A percentile compares a stretch with the other conserved stretches of the same genome.
These are phyloP conservation scores for Lepus americanus DNA, from an alignment of 2,113 vertebrate species.

Conservation along the genomic window DNA sequence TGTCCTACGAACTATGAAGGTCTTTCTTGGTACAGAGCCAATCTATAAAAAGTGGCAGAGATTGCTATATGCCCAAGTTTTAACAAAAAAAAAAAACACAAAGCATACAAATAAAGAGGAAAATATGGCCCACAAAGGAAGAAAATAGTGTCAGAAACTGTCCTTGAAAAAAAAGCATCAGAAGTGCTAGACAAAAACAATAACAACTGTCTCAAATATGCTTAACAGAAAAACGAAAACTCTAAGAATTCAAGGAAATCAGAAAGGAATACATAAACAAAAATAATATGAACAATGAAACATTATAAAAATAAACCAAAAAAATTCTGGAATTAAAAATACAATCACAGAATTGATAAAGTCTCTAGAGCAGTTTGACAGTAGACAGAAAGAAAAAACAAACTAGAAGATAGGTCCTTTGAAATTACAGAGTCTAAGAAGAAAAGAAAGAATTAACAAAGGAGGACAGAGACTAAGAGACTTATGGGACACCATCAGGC, in stretches of 20 bases:
- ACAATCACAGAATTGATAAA: conserved; percentile 13
- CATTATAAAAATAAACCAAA: conserved; percentile 1
- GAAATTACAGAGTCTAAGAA: not conserved
- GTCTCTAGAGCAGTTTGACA: not conserved
- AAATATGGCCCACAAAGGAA: not conserved
- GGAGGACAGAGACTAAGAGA: not conserved
- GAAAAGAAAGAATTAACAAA: not conserved
- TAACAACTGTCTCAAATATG: not conserved
- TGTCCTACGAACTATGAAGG: not conserved
- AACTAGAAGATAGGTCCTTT: not conserved
- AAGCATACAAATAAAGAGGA: not conserved
- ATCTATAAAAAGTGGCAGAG: not conserved
- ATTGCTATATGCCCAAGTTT: not conserved
- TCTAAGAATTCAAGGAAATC: conserved; percentile 19
- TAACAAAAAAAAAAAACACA: not conserved
- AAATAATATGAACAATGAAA: conserved; percentile 17
- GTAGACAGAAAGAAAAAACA: not conserved
- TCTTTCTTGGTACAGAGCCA: not conserved
- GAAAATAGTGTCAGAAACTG: not conserved
- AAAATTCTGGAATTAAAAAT: conserved; percentile 27
- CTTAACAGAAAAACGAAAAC: not conserved
- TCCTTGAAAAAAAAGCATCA: not conserved
- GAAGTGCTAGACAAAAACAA: not conserved
- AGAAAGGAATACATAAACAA: not conserved
- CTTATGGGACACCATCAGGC: not conserved